phyloP scores from a whole-genome alignment of 37 sponge, comb jelly and placozoan species.

The Mnemiopsis leidyi region DNA sequence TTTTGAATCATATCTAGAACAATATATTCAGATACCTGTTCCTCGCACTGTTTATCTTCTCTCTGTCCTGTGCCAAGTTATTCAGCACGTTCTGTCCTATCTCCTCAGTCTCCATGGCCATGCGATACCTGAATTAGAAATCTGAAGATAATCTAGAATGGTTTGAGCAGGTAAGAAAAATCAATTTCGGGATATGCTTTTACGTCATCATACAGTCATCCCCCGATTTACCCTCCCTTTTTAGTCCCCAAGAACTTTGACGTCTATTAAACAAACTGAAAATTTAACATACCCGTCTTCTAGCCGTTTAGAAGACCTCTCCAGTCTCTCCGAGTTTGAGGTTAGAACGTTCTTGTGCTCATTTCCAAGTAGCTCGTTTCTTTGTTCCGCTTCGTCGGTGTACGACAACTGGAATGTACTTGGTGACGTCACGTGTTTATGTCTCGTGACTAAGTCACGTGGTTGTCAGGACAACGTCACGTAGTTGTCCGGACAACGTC shows the following conservation, averaged over 20 bases:
- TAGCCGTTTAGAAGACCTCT: slow-evolving; percentile 46
- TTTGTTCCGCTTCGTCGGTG: slow-evolving; percentile 2
- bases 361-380: slow-evolving; percentile 42
- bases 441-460: too few species aligned
- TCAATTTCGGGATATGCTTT: background rate
- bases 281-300: slow-evolving; percentile 59
- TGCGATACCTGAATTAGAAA: slow-evolving; percentile 7
- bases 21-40: slow-evolving; percentile 39
- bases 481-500: too few species aligned
- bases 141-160: too few species aligned
- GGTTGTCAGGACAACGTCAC: too few species aligned
- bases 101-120: slow-evolving; percentile 63
- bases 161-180: too few species aligned
- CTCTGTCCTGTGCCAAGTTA: slow-evolving; percentile 57
- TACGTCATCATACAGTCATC: background rate
- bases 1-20: too few species aligned
- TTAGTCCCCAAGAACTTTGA: too few species aligned
- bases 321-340: slow-evolving; percentile 33
- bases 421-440: background rate
- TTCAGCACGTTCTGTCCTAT: slow-evolving; percentile 62
- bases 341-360: slow-evolving; percentile 54
- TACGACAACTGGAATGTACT: slow-evolving; percentile 1
- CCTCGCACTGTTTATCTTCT: slow-evolving; percentile 53
- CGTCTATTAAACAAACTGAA: too few species aligned
- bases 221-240: background rate